Percentiles rank a stretch among this genome's conserved stretches.
Evolutionary conservation across 2,797 vertebrate genomes (phyloP).

Genomic region (Podarcis lilfordi): DNA sequence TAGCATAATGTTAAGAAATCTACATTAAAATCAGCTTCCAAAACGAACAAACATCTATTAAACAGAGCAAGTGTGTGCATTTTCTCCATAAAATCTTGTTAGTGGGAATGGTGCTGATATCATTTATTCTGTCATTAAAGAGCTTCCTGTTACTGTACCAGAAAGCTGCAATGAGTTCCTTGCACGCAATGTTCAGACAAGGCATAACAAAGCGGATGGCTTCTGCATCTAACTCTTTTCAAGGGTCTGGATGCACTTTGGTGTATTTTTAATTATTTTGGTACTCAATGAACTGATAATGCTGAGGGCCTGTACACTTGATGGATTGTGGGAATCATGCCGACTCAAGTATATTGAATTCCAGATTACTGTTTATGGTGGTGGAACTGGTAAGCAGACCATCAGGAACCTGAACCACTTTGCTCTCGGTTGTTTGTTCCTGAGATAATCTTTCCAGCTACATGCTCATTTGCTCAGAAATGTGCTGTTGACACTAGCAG

Average conservation of each 20-base stretch:
- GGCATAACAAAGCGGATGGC: constrained; percentile 1
- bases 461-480: not conserved
- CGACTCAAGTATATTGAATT: not conserved
- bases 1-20: constrained; percentile 47
- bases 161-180: not conserved
- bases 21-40: constrained; percentile 60
- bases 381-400: not conserved
- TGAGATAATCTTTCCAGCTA: not conserved
- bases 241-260: not conserved
- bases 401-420: not conserved
- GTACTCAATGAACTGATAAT: constrained; percentile 8
- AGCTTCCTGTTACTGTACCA: not conserved
- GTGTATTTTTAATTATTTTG: not conserved
- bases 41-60: constrained; percentile 60
- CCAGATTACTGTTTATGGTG: not conserved
- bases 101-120: constrained; percentile 27
- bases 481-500: too few relatives aligned
- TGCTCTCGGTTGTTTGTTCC: not conserved
- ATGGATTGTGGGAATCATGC: constrained; percentile 2
- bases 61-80: constrained; percentile 47
- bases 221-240: not conserved
- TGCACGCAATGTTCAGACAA: not conserved
- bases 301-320: not conserved
- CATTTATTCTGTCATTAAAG: constrained; percentile 22
- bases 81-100: constrained; percentile 57